Base-by-base conservation (phyloP, 2,888 invertebrate genomes). In the Hydriomena furcata region DNA sequence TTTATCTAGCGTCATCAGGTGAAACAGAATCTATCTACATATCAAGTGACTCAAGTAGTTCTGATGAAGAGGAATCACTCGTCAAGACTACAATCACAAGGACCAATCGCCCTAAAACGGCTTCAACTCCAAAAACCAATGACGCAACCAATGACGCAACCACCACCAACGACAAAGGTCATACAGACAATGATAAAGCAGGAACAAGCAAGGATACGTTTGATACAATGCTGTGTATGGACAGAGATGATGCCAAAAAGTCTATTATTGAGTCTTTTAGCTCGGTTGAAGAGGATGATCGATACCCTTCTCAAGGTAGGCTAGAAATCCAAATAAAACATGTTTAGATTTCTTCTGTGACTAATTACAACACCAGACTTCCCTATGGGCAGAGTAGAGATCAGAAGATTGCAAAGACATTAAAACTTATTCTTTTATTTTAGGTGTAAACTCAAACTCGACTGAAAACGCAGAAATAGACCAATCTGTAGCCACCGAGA, bases 271-370 rank as follows among this genome's bases (percentile, higher is more conserved):
- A 71, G 24, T 74, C 83, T 0, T 81, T 89, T 6, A 88, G 84
- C 54, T 88, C 88, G 0, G 38, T 52, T 11, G 83, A 76, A 47
- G 79, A 80, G 21, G 88, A 89, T 48, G 65, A 77, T 0, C 71
- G 88, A 27, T 89, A 74, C 54, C 89, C 88, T n/a, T 89, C 89
- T 2, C 83, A 84, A 82, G 88, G 89, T 88, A 63, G 21, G 36
- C 2, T n/a, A n/a, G n/a, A n/a, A n/a, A n/a, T n/a, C n/a, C n/a
- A 11, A 6, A 17, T 17, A 17, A 17, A 17, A 17, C 4, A n/a
- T n/a, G n/a, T 17, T 3, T 17, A 17, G 17, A 2, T 17, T 17
- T 17, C 17, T 17, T n/a, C n/a, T 17, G 17, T 17, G 17, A 17
- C 4, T n/a, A n/a, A n/a, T n/a, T n/a, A n/a, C n/a, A n/a, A n/a